phyloP scores from a whole-genome alignment of 2,113 vertebrate species.

The Chaetops frenatus region DNA sequence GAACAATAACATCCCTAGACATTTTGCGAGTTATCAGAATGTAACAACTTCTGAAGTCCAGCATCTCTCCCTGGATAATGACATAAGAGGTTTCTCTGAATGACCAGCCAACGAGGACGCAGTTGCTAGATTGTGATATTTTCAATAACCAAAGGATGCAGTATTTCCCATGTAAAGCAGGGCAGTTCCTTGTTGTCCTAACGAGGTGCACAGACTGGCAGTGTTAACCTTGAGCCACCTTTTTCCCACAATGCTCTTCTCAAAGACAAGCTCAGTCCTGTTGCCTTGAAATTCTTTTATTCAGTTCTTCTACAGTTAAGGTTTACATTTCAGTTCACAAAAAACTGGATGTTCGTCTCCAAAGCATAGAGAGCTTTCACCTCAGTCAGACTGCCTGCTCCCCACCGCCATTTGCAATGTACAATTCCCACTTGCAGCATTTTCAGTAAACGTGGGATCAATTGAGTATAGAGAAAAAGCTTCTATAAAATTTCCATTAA shows the following conservation, averaged over 20 bases:
- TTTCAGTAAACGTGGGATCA: slow-evolving; percentile 61
- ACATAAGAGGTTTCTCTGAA: background rate
- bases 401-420: background rate
- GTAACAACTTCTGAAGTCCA: background rate
- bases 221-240: background rate
- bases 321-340: slow-evolving; percentile 1
- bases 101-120: background rate
- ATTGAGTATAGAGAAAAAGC: slow-evolving; percentile 70
- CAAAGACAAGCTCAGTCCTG: background rate
- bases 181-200: background rate
- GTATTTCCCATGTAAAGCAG: background rate
- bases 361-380: background rate
- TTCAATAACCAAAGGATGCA: background rate
- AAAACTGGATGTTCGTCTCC: background rate
- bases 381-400: background rate
- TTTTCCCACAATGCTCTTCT: background rate
- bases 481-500: slow-evolving; percentile 76
- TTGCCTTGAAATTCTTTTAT: slow-evolving; percentile 62
- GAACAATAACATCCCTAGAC: background rate
- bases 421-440: slow-evolving; percentile 31
- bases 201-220: background rate
- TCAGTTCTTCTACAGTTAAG: slow-evolving; percentile 31
- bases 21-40: background rate
- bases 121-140: background rate
- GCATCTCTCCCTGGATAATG: background rate